Evolutionary conservation across 2,797 vertebrate species (phyloP), one percentile per base, ranked within the genome.

Genomic region (Lepilemur ruficaudatus): DNA sequence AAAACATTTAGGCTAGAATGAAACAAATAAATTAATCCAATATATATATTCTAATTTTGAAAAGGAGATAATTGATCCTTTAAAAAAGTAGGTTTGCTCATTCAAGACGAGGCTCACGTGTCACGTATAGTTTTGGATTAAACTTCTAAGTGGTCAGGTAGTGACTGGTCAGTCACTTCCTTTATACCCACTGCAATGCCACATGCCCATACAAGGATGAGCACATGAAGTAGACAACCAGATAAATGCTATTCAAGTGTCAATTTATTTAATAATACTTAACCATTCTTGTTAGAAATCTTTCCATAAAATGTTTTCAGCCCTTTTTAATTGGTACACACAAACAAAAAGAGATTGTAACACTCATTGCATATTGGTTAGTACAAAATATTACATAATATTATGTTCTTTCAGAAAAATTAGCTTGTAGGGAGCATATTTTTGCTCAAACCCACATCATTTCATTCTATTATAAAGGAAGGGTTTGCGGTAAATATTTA

Each of bases 61-160:
- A 93, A 20, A 79, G 30, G 32, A 81, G 10, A 94, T 41, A 63
- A 57, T 50, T 90, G 25, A 93, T 79, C 12, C 9, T 12, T 85
- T 65, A 35, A 20, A n/a, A 81, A 61, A 38, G 10, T 9, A 55
- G 46, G 9, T 5, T 65, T 46, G 20, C 2, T n/a, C 1, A 82
- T 0, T 52, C 3, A 67, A 65, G 12, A 28, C 4, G 35, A 35
- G 5, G 7, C 4, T 73, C 3, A 41, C 11, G 63, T 13, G 5
- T 28, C 79, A 78, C 7, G 20, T 23, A 30, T 0, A 32, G 50
- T 10, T 22, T 69, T 63, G 8, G 17, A 35, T 69, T 79, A n/a
- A 20, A 41, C 46, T 75, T 82, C 3, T 50, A 30, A 43, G 15
- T 55, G 1, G 0, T 67, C 25, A 35, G 2, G 10, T 55, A 18